A percentile compares a stretch with the other conserved stretches of the same genome.
Conservation (phyloP, 2,113 vertebrate genomes). For the Brachypteracias leptosomus region DNA sequence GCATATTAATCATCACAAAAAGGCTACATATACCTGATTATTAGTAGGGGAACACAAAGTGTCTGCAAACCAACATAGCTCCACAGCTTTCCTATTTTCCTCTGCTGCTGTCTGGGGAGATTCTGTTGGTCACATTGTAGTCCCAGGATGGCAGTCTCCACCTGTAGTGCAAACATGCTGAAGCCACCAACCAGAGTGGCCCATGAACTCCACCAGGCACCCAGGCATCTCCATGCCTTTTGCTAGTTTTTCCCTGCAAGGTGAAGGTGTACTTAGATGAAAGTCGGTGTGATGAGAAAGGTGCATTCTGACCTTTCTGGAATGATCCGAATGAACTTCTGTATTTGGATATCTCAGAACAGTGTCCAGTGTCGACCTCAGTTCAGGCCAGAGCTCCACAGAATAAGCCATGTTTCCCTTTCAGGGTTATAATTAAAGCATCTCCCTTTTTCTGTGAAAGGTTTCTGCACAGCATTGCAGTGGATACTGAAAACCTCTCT, state of each 20-base stretch:
- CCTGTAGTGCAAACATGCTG: neutral
- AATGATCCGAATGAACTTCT: accelerated
- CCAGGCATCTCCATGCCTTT: neutral
- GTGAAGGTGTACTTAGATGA: neutral
- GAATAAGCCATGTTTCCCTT: neutral
- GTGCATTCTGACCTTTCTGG: neutral
- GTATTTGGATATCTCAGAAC: neutral
- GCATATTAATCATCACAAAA: neutral
- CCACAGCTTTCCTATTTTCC: neutral
- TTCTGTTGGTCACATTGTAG: neutral
- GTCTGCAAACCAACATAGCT: neutral
- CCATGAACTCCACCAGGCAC: neutral
- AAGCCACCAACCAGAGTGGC: neutral
- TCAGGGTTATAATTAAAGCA: neutral
- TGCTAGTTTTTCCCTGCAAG: neutral
- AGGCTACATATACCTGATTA: neutral
- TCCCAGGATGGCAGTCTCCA: neutral
- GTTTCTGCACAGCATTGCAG: neutral
- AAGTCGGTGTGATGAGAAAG: neutral
- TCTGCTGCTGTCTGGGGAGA: neutral
- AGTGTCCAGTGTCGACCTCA: neutral
- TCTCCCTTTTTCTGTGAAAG: neutral
- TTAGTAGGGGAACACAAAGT: neutral
- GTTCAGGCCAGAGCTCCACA: neutral
- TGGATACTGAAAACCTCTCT: neutral